A percentile compares a stretch with the other conserved stretches of the same genome.
These are phyloP conservation scores for Thryonomys swinderianus DNA, from an alignment of 2,113 vertebrate species.

Conservation along the genomic window DNA sequence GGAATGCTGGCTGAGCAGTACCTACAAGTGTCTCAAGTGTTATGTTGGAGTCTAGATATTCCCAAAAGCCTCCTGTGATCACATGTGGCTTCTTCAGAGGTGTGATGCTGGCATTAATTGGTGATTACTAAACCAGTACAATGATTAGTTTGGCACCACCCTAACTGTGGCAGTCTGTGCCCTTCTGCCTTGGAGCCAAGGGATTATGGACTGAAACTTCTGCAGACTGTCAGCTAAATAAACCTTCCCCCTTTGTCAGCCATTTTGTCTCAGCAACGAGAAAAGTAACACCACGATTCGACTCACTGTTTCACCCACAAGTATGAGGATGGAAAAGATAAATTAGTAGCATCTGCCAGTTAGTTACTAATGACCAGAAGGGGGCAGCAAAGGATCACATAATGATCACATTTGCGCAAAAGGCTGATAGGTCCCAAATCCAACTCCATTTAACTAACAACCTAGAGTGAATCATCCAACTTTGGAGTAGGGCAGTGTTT, in stretches of 20 bases:
- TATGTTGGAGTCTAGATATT: too few species aligned
- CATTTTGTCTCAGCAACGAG: too few species aligned
- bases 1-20: background rate
- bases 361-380: conserved; percentile 11
- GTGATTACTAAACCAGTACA: too few species aligned
- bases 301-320: background rate
- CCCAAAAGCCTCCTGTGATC: too few species aligned
- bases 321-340: background rate
- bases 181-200: too few species aligned
- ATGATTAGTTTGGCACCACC: too few species aligned
- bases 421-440: background rate
- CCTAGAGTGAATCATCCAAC: background rate
- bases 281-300: background rate
- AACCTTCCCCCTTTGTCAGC: too few species aligned
- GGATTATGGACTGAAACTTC: too few species aligned
- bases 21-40: background rate
- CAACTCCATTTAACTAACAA: background rate
- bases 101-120: too few species aligned
- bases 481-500: background rate
- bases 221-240: too few species aligned
- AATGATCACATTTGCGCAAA: background rate
- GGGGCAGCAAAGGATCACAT: conserved; percentile 52
- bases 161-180: too few species aligned
- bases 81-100: too few species aligned
- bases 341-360: background rate